phyloP scores from a whole-genome alignment of 2,888 invertebrate genomes.

The Drosophila longiperda region DNA sequence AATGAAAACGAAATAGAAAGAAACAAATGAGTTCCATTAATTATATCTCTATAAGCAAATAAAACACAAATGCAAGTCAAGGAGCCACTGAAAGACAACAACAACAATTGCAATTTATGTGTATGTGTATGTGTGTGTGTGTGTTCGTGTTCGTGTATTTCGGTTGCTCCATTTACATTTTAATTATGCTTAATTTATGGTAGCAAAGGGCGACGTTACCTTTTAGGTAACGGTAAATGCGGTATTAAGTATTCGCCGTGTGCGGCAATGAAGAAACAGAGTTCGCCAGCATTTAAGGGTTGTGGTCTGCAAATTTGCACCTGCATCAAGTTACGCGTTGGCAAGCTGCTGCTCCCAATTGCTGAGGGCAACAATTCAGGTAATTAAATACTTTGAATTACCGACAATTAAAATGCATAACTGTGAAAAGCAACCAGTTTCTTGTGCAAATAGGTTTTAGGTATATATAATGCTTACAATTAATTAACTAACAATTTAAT shows the following conservation, averaged over 20 bases:
- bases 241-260: constrained; percentile 58
- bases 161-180: constrained; percentile 63
- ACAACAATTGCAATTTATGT: constrained; percentile 5
- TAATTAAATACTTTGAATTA: constrained; percentile 38
- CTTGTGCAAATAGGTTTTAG: background rate
- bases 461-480: background rate
- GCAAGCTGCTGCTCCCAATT: constrained; percentile 7
- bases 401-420: constrained; percentile 24
- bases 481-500: background rate
- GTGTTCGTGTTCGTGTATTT: constrained; percentile 21
- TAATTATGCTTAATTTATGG: constrained; percentile 71
- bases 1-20: constrained; percentile 4
- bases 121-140: background rate
- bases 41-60: constrained; percentile 9
- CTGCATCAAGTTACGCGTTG: constrained; percentile 35
- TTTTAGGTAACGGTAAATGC: constrained; percentile 39
- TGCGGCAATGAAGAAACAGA: constrained; percentile 15
- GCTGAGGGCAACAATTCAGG: constrained; percentile 18
- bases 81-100: background rate
- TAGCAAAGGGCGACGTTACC: constrained; percentile 38
- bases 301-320: constrained; percentile 19
- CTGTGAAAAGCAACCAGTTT: background rate
- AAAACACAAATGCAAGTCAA: constrained; percentile 24
- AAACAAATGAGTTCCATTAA: constrained; percentile 34
- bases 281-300: constrained; percentile 25